These are phyloP conservation scores for Condylura cristata DNA, from an alignment of 2,113 vertebrate species.

Conservation along the genomic window DNA sequence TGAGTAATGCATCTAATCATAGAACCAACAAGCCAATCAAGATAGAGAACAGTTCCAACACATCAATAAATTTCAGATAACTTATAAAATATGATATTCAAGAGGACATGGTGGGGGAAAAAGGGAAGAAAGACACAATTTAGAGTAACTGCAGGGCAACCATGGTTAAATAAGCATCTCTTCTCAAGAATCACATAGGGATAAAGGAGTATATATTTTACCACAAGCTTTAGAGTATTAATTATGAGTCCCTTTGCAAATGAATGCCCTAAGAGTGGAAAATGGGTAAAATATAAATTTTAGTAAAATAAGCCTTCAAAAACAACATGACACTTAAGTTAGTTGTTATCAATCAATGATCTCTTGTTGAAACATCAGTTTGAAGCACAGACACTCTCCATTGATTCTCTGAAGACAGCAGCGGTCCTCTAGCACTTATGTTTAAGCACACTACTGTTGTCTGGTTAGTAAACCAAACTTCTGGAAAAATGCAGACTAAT, in stretches of 20 bases:
- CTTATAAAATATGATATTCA: background rate
- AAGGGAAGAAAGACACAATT: background rate
- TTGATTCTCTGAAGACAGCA: background rate
- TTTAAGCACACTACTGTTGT: background rate
- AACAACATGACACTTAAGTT: background rate
- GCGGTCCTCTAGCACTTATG: background rate
- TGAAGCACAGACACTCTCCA: background rate
- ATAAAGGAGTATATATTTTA: accelerated
- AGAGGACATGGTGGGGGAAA: accelerated
- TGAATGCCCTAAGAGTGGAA: background rate
- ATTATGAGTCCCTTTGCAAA: background rate
- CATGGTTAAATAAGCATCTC: background rate
- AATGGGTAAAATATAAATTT: background rate
- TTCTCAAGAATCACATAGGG: background rate
- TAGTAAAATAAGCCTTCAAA: background rate
- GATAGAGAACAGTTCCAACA: background rate
- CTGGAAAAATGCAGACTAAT: background rate
- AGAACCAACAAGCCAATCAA: background rate
- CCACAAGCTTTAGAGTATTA: no score
- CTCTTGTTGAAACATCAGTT: background rate
- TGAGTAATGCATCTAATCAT: background rate
- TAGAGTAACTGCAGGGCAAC: background rate
- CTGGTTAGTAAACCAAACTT: background rate
- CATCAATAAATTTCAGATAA: background rate
- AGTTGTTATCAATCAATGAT: background rate